A percentile compares a stretch with the other conserved stretches of the same genome.
phyloP scores from a whole-genome alignment of 2,888 invertebrate species.

The Anoncus sp. region DNA sequence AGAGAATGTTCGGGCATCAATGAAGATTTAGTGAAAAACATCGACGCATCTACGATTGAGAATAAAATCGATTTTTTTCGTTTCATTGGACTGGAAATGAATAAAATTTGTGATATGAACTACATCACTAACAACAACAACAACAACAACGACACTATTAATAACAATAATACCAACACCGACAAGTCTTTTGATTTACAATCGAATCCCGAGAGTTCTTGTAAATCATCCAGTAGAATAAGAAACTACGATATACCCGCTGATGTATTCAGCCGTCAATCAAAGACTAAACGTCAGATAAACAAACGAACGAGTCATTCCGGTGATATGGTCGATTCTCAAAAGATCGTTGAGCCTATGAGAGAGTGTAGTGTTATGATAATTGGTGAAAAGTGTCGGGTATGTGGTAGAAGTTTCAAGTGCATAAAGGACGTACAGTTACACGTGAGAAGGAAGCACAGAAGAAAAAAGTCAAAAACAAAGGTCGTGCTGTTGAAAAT shows the following conservation, averaged over 20 bases:
- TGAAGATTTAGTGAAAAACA: slow-evolving; percentile 13
- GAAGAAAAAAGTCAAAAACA: slow-evolving; percentile 28
- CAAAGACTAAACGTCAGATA: slow-evolving; percentile 15
- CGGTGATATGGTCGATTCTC: slow-evolving; percentile 20
- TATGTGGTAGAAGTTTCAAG: slow-evolving; percentile 72
- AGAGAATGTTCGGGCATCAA: background rate
- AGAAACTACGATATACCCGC: background rate
- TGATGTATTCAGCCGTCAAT: background rate
- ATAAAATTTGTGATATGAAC: background rate
- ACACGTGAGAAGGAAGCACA: slow-evolving; percentile 65
- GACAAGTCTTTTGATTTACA: background rate
- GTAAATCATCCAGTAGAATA: background rate
- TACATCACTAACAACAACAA: background rate
- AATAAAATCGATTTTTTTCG: slow-evolving; percentile 66
- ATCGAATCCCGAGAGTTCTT: slow-evolving; percentile 4
- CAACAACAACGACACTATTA: slow-evolving; percentile 13
- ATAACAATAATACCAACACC: background rate
- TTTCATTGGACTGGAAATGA: slow-evolving; percentile 61
- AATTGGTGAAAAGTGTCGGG: slow-evolving; percentile 66
- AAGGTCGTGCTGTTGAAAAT: slow-evolving; percentile 68
- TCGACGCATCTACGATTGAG: slow-evolving; percentile 39
- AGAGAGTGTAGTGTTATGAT: slow-evolving; percentile 72
- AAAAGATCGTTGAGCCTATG: slow-evolving; percentile 34
- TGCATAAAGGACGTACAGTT: slow-evolving; percentile 70
- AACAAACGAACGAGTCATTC: slow-evolving; percentile 8